phyloP scores from a whole-genome alignment of 92 coral and sea anemone species.

The Palythoa heliodiscus region DNA sequence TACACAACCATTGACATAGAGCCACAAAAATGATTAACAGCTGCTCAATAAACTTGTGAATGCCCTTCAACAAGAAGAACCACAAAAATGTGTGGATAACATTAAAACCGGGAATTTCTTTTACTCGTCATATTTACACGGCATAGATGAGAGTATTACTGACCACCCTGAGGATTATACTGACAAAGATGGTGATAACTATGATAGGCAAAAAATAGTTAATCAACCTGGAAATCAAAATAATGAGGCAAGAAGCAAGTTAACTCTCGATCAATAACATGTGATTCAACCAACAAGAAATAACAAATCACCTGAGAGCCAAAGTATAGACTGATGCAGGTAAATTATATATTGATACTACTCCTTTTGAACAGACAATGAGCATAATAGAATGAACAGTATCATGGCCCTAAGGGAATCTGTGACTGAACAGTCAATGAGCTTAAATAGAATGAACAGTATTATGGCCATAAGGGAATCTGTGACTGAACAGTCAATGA shows the following conservation, averaged over 20 bases:
- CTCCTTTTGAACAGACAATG: not conserved
- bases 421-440: too few species aligned
- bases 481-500: too few species aligned
- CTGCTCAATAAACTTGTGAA: not conserved
- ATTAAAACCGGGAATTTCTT: constrained; percentile 7
- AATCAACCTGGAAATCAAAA: not conserved
- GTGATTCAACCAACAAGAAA: not conserved
- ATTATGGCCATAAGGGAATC: too few species aligned
- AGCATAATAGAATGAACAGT: constrained; percentile 4
- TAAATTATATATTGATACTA: not conserved
- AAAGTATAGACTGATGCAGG: not conserved
- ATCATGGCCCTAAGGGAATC: too few species aligned
- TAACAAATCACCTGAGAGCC: not conserved
- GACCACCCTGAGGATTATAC: not conserved
- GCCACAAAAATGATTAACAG: not conserved
- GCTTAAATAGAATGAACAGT: too few species aligned
- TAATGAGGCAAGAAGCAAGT: not conserved
- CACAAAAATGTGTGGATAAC: not conserved
- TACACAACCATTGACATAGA: too few species aligned
- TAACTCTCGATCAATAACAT: not conserved
- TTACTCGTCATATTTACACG: not conserved
- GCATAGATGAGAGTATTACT: not conserved
- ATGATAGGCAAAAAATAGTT: not conserved
- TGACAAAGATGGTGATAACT: not conserved
- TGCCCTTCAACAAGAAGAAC: constrained; percentile 1